Base-by-base conservation (phyloP, 2,113 vertebrate genomes). In the Petrocephalus zakoni region DNA sequence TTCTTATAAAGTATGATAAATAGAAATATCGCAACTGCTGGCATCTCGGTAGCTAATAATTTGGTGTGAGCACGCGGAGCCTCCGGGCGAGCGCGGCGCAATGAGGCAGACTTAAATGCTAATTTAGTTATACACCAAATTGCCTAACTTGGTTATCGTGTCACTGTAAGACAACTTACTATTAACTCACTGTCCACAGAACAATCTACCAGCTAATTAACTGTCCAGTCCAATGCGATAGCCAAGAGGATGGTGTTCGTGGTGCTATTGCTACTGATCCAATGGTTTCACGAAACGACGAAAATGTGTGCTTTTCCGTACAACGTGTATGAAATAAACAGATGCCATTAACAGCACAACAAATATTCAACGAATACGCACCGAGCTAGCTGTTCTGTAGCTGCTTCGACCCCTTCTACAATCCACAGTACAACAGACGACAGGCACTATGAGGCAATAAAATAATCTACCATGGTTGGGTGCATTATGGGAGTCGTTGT, bases 401-500 rank as follows among this genome's bases (percentile, higher is more conserved):
- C 90, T 93, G n/a, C 87, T 89, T 87, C 34, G 83, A 88, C 91
- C 68, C 52, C 72, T 85, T 61, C 56, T 22, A 64, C 61, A 86
- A n/a, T 72, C 47, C n/a, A 52, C 42, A 64, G 56, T 46, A 72
- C 47, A 75, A 52, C 83, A 86, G 55, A 53, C 53, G 56, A 42
- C 83, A 90, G 49, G 52, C 89, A 78, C 56, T 6, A 46, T 15
- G 21, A n/a, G 46, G 93, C 49, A 90, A 93, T 92, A 88, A 85
- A 90, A 89, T 11, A 3, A 90, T 92, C 91, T 94, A 93, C 93
- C 10, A 15, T 0, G 0, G 4, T 17, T 22, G 6, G 0, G n/a
- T 87, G 91, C 84, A 82, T 21, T 17, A 1, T 91, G 92, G 94
- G 93, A 93, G 22, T 88, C 93, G 93, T 91, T 94, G 94, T 94